Percentiles rank a stretch among this genome's conserved stretches.
Evolutionary conservation across 2,797 vertebrate species (phyloP).

Genomic region (Peromyscus aztecus): DNA sequence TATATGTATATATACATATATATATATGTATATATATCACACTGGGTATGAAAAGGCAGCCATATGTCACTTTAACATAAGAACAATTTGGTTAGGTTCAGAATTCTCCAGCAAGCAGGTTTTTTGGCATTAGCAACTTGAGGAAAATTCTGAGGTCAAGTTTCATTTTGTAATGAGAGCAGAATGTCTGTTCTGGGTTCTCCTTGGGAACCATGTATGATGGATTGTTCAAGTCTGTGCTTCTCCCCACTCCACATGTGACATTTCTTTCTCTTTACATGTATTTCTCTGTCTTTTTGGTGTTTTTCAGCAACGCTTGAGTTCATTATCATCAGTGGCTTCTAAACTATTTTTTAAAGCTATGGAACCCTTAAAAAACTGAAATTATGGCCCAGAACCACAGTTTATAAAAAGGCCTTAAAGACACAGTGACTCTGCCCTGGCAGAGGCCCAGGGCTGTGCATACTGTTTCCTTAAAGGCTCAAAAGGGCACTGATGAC

Average conservation of each 20-base stretch:
- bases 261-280: background rate
- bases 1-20: too few relatives aligned
- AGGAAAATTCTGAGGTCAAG: slow-evolving; percentile 30
- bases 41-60: background rate
- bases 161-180: slow-evolving; percentile 21
- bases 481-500: background rate
- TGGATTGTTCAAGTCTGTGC: slow-evolving; percentile 44
- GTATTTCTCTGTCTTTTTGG: background rate
- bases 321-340: slow-evolving; percentile 28
- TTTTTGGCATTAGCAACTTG: slow-evolving; percentile 57
- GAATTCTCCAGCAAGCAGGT: slow-evolving; percentile 24
- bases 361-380: background rate
- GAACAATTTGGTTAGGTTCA: slow-evolving; percentile 44
- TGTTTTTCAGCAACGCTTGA: background rate
- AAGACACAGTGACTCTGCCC: background rate
- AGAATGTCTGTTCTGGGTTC: slow-evolving; percentile 43
- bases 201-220: background rate
- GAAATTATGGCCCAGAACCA: background rate
- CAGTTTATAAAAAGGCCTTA: slow-evolving; percentile 33
- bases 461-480: background rate
- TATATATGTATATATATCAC: background rate
- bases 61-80: slow-evolving; percentile 39
- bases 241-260: background rate
- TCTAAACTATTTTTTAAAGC: slow-evolving; percentile 31
- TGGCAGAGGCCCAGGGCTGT: background rate